A percentile compares a stretch with the other conserved stretches of the same genome.
Evolutionary conservation across 1,140 invertebrate species (phyloP).

Genomic region (Microplitis mediator): DNA sequence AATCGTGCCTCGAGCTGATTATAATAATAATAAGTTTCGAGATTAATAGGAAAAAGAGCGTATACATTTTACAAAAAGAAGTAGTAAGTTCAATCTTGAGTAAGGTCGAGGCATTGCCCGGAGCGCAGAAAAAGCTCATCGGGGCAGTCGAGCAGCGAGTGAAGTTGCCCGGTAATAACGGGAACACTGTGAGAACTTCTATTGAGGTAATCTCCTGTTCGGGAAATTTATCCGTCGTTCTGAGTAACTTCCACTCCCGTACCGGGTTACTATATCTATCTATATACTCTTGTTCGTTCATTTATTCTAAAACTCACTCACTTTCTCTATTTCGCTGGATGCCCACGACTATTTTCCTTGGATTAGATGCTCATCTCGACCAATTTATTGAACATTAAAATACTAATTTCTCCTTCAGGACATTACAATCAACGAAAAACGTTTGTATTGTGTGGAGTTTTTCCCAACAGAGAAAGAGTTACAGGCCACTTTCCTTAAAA

Average conservation of each 20-base stretch:
- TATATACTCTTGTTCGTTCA: neutral
- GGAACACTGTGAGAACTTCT: conserved; percentile 22
- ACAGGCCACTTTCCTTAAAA: too few relatives aligned
- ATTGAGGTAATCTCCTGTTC: conserved; percentile 51
- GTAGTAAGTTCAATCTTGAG: neutral
- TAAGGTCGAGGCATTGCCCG: conserved; percentile 1
- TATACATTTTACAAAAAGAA: neutral
- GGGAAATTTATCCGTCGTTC: conserved; percentile 52
- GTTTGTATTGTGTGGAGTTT: too few relatives aligned
- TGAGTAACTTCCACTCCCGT: conserved; percentile 38
- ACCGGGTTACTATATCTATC: conserved; percentile 10
- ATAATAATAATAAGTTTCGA: neutral
- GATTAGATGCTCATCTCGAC: too few relatives aligned
- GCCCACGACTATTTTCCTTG: too few relatives aligned
- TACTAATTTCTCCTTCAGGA: too few relatives aligned
- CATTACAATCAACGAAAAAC: too few relatives aligned
- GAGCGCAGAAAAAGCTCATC: conserved; percentile 6
- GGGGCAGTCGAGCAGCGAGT: conserved; percentile 6
- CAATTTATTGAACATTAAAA: too few relatives aligned
- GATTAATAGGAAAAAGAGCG: neutral
- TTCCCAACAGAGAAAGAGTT: too few relatives aligned
- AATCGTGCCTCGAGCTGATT: neutral
- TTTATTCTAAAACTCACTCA: neutral
- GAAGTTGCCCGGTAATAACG: conserved; percentile 34
- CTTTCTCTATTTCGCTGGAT: neutral